phyloP scores from a whole-genome alignment of 2,797 vertebrate species.

The Dermochelys coriacea region DNA sequence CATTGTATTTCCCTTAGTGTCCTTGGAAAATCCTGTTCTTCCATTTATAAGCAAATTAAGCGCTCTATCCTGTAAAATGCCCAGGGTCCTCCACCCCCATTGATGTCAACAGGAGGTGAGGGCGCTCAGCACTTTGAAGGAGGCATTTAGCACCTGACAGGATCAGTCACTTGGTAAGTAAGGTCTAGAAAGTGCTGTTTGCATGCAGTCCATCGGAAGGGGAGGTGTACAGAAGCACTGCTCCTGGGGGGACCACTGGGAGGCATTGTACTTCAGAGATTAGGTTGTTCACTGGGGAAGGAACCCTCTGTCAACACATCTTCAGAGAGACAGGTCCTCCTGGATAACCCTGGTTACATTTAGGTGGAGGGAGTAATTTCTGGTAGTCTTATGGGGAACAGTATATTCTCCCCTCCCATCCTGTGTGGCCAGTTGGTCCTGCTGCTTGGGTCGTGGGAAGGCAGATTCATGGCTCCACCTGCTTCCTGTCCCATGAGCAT shows the following conservation, averaged over 20 bases:
- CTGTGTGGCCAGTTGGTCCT: background rate
- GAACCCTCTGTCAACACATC: background rate
- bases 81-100: background rate
- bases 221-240: background rate
- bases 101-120: background rate
- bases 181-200: background rate
- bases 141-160: background rate
- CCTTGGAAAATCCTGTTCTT: background rate
- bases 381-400: background rate
- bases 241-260: background rate
- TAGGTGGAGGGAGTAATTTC: background rate
- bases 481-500: background rate
- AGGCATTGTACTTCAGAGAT: background rate
- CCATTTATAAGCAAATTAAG: background rate
- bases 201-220: rapidly evolving
- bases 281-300: background rate
- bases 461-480: background rate
- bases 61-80: background rate
- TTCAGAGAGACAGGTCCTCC: background rate
- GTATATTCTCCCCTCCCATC: background rate
- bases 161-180: background rate
- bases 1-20: rapidly evolving
- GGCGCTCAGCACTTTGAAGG: background rate
- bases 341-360: background rate
- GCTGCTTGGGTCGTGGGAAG: background rate